These are phyloP conservation scores for Ormia ochracea DNA, from an alignment of 2,888 invertebrate species.

Conservation along the genomic window DNA sequence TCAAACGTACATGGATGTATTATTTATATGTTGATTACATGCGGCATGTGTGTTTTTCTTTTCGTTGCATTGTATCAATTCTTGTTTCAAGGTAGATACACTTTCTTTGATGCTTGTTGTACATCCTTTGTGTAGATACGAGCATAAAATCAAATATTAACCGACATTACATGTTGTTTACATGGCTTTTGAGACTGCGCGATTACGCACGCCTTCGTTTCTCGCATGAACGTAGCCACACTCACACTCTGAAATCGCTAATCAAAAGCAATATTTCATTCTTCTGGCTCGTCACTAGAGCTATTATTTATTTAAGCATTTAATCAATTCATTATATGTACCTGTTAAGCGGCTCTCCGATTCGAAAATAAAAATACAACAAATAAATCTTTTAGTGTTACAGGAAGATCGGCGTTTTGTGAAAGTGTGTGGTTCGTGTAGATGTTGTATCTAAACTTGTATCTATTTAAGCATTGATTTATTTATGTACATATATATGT, in stretches of 20 bases:
- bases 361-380: neutral
- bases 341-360: constrained; percentile 37
- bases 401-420: constrained; percentile 53
- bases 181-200: constrained; percentile 61
- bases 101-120: constrained; percentile 19
- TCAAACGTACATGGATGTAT: constrained; percentile 29
- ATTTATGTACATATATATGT: constrained; percentile 45
- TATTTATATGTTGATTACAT: constrained; percentile 54
- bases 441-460: neutral
- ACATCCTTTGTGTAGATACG: constrained; percentile 1
- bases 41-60: constrained; percentile 30
- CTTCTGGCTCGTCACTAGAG: constrained; percentile 58
- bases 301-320: constrained; percentile 44
- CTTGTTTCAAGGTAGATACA: constrained; percentile 22
- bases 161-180: constrained; percentile 63
- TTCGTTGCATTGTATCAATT: constrained; percentile 18
- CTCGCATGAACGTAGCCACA: neutral
- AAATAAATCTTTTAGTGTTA: constrained; percentile 60
- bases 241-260: neutral
- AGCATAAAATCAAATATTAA: constrained; percentile 57
- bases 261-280: constrained; percentile 64
- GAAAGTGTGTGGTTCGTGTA: constrained; percentile 1
- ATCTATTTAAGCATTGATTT: constrained; percentile 40
- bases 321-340: constrained; percentile 48
- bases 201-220: constrained; percentile 66